Base-by-base conservation (phyloP, 2,888 invertebrate species). In the Tiliacea citrago region DNA sequence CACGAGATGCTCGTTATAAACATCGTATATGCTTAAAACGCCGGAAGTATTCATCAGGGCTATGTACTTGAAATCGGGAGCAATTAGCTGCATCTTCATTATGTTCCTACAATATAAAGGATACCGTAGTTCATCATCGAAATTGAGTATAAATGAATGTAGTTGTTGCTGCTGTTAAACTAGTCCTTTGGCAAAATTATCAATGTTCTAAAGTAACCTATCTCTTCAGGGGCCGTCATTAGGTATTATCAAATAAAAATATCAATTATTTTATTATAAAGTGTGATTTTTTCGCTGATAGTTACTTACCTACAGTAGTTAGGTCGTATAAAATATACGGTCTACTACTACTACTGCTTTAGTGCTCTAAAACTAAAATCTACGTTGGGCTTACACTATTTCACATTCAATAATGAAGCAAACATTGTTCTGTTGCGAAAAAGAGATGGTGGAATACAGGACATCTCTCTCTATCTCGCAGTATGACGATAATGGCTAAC, bases 21-120 rank as follows among this genome's bases (percentile, higher is more conserved):
- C 85, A 71, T 95, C 92, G 82, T 95, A 95, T 13, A 96, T 86
- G 75, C 94, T 94, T 21, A 96, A 79, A 4, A 91, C 88, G 0
- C 94, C 93, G 1, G 70, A 53, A n/a, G 90, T 82, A 77, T 93
- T 92, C 47, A 96, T 91, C 1, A 92, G 91, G 5, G 90, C 94
- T 39, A 96, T 60, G 63, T 93, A 87, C 8, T 88, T 86, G 79
- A 88, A 92, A 24, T 93, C 92, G 0, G 96, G 96, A 0, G 96
- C 95, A 21, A 96, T 88, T 53, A 96, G 74, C 79, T 95, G 95
- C 10, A 95, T 90, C 79, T 92, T 94, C 55, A 55, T 89, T 66
- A 96, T 93, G 63, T 92, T 87, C 71, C 96, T 96, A 87, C 53
- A 92, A 39, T 16, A n/a, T 45, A 35, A 47, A 45, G 35, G 42